These are phyloP conservation scores for Formica aserva DNA, from an alignment of 2,888 invertebrate species.

Conservation along the genomic window DNA sequence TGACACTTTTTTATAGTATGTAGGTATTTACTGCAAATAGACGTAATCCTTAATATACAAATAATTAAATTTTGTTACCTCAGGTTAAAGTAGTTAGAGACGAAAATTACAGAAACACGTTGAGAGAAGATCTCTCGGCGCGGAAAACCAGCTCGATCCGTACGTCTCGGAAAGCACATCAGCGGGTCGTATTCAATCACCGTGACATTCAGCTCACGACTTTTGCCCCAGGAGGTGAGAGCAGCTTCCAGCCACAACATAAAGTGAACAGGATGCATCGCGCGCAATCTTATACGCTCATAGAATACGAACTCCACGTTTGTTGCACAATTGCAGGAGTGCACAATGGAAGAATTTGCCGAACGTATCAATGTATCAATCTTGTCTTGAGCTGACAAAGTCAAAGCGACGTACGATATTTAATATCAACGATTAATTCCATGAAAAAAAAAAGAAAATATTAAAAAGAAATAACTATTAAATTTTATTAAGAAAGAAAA, in stretches of 20 bases:
- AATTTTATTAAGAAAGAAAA: neutral
- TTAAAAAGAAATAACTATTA: neutral
- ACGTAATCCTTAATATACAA: neutral
- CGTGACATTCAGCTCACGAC: slow-evolving; percentile 83
- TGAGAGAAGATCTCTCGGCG: slow-evolving; percentile 5
- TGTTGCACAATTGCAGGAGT: slow-evolving; percentile 68
- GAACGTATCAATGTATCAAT: neutral
- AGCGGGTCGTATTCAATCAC: slow-evolving; percentile 80
- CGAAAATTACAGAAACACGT: slow-evolving; percentile 19
- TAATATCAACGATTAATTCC: neutral
- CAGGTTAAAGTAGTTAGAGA: neutral
- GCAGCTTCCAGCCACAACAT: slow-evolving; percentile 78
- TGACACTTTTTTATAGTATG: neutral
- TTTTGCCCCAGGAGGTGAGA: slow-evolving; percentile 84
- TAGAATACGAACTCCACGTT: slow-evolving; percentile 64
- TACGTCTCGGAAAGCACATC: slow-evolving; percentile 68
- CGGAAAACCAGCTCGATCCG: slow-evolving; percentile 46
- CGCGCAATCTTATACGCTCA: slow-evolving; percentile 72
- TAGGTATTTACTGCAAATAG: neutral
- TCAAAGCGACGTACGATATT: neutral
- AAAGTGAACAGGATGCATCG: slow-evolving; percentile 69
- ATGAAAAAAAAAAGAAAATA: neutral
- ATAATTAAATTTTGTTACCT: neutral
- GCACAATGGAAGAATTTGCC: slow-evolving; percentile 41
- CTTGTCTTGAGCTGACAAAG: neutral